Evolutionary conservation across 2,113 vertebrate species (phyloP).

Genomic region (Heterocephalus glaber): DNA sequence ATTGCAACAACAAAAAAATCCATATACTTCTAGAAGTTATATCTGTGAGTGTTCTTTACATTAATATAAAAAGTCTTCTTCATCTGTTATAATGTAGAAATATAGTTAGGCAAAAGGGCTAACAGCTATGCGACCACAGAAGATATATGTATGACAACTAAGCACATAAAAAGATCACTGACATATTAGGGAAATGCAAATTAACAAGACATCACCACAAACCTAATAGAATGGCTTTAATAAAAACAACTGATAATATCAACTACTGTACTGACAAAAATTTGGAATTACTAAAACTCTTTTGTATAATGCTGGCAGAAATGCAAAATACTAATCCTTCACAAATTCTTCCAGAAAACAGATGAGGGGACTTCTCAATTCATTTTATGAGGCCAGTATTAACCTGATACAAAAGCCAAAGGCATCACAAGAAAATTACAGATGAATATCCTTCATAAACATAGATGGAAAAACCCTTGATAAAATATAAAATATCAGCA

Average conservation of each 20-base stretch:
- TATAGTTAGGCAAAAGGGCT: not conserved
- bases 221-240: not conserved
- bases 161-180: not conserved
- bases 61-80: not conserved
- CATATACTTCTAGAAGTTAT: not conserved
- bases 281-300: not conserved
- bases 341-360: not conserved
- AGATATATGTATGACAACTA: not conserved
- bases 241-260: not conserved
- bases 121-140: not conserved
- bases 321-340: not conserved
- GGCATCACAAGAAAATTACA: not conserved
- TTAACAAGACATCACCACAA: not conserved
- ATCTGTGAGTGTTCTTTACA: not conserved
- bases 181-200: not conserved
- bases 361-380: not conserved
- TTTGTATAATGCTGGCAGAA: not conserved
- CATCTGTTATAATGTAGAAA: not conserved
- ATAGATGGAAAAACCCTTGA: not conserved
- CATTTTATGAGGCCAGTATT: not conserved
- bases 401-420: not conserved
- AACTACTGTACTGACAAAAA: not conserved
- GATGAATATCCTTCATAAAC: not conserved
- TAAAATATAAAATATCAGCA: constrained; percentile 20
- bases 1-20: not conserved